phyloP scores from a whole-genome alignment of 2,113 vertebrate genomes.

The Anthoscopus minutus region DNA sequence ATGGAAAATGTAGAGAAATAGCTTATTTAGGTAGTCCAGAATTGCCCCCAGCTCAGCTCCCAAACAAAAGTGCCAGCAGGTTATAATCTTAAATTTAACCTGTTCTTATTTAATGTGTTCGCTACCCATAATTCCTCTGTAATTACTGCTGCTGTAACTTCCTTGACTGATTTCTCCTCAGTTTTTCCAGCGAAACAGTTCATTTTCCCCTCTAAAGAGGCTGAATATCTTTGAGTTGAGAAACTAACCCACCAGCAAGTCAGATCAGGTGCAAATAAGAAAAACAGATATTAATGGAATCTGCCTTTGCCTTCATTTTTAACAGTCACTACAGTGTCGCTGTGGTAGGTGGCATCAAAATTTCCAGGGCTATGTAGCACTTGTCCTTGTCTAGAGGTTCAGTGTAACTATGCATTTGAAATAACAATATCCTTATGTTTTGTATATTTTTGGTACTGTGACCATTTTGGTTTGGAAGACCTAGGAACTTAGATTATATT shows the following conservation, averaged over 20 bases:
- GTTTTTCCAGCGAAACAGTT: neutral
- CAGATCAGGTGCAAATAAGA: neutral
- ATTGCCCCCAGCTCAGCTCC: rapidly evolving
- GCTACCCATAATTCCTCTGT: neutral
- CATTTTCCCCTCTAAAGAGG: neutral
- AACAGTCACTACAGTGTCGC: neutral
- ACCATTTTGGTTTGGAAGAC: neutral
- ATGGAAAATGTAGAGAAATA: neutral
- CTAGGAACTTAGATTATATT: neutral
- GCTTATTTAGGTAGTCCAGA: neutral
- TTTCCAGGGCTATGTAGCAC: neutral
- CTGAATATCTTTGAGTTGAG: neutral
- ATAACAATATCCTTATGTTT: neutral
- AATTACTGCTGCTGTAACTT: neutral
- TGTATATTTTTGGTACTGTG: neutral
- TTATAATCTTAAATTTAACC: neutral
- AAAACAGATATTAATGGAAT: neutral
- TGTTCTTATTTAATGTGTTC: neutral
- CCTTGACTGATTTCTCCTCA: neutral
- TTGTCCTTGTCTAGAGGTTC: neutral
- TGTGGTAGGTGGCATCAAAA: neutral
- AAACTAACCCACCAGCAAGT: neutral
- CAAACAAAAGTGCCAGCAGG: neutral
- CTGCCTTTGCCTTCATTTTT: neutral
- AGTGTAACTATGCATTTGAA: neutral